Base-by-base conservation (phyloP, 1,140 invertebrate genomes). In the Cyphomyrmex costatus region DNA sequence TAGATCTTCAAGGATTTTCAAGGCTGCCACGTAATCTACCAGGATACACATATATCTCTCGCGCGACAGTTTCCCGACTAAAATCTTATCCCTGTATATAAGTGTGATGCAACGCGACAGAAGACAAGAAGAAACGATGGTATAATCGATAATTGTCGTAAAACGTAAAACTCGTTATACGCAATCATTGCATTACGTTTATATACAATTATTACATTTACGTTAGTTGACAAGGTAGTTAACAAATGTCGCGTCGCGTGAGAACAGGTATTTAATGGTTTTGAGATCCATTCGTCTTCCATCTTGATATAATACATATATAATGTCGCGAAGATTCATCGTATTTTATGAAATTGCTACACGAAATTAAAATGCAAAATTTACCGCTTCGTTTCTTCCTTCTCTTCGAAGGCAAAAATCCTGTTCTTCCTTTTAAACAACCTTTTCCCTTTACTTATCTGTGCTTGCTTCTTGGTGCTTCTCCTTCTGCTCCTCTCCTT, bases 401-500 rank as follows among this genome's bases (percentile, higher is more conserved):
- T 21, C 33, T 65, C 21, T n/a, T n/a, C 21, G 16, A 61, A 8
- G 33, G 8, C 51, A 19, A 21, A 19, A 21, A 30, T 76, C 30
- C 53, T 77, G 63, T 27, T 86, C 51, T 66, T 56, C 27, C 65
- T 79, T 79, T 90, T 86, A 51, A 36, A 16, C 58, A 46, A 61
- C 19, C 84, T 87, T 66, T 79, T 66, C 61, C 24, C 60, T 68
- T 33, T 56, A 24, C 53, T 77, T n/a, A n/a, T 30, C 71, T 66
- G 19, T 68, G 65, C 30, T 8, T 24, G 21, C 36, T 49, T 5
- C 65, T 68, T 70, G 84, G 21, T 53, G 53, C 73, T 53, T 71
- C 84, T 70, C 10, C 82, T 79, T 21, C 51, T 78, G 80, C 80
- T 80, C 61, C n/a, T 65, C 80, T 85, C 65, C 83, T 90, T 85